Conservation (phyloP, 2,888 invertebrate genomes). For the Drosophila testacea region DNA sequence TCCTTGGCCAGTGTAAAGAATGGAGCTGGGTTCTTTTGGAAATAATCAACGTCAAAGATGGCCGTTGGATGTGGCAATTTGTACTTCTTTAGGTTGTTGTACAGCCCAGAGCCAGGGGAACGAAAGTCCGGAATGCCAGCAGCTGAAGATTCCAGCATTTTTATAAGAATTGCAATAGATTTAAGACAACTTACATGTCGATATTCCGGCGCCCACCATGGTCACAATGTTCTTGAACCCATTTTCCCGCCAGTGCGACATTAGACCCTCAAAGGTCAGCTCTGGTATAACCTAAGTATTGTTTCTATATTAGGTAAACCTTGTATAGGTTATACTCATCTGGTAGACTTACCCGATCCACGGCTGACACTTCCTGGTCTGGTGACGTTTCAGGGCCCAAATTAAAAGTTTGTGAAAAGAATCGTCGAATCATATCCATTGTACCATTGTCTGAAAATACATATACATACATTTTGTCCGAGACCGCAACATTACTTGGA, state of each 20-base stretch:
- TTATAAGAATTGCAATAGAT: not conserved
- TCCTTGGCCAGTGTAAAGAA: slow-evolving; percentile 96
- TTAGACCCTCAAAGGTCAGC: slow-evolving; percentile 91
- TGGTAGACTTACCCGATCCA: slow-evolving; percentile 58
- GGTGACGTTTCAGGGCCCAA: slow-evolving; percentile 79
- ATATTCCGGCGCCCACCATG: slow-evolving; percentile 98
- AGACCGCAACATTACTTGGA: slow-evolving; percentile 13
- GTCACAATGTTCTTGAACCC: slow-evolving; percentile 95
- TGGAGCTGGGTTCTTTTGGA: slow-evolving; percentile 94
- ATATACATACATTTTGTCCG: not conserved
- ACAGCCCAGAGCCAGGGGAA: slow-evolving; percentile 95
- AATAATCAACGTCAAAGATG: slow-evolving; percentile 96
- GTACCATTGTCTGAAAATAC: slow-evolving; percentile 81
- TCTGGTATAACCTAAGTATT: slow-evolving; percentile 88
- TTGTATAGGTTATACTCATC: not conserved
- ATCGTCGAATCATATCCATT: slow-evolving; percentile 88
- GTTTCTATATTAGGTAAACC: not conserved
- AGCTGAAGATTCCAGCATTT: slow-evolving; percentile 58
- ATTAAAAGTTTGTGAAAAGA: slow-evolving; percentile 88
- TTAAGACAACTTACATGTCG: slow-evolving; percentile 91
- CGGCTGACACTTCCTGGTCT: slow-evolving; percentile 43
- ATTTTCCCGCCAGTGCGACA: slow-evolving; percentile 91
- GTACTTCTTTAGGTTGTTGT: slow-evolving; percentile 95
- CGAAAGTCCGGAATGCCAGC: slow-evolving; percentile 97
- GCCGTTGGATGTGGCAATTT: slow-evolving; percentile 96